Base-by-base conservation (phyloP, 2,113 vertebrate species). In the Erinaceus europaeus region DNA sequence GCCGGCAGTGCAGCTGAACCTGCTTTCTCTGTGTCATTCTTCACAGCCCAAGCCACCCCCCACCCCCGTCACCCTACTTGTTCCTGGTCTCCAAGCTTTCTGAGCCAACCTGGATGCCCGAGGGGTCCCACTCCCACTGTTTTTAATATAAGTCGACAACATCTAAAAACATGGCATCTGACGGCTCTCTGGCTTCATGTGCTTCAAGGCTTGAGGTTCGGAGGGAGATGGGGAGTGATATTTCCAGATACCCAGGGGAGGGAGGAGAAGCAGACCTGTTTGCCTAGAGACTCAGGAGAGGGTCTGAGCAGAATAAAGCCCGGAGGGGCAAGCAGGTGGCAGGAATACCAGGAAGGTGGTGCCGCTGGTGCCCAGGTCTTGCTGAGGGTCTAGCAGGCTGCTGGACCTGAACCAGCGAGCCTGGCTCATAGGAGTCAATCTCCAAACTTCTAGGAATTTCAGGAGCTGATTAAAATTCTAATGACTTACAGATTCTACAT, bases 21-120 rank as follows among this genome's bases (percentile, higher is more conserved):
- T 77, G 68, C 42, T 84, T 88, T 91, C 44, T 93, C 18, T 78
- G 59, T 25, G 9, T 72, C 84, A 71, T 76, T 90, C 3, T 71
- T 69, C 50, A 69, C 59, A n/a, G n/a, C n/a, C n/a, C n/a, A n/a
- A n/a, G n/a, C n/a, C n/a, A n/a, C n/a, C n/a, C n/a, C 71, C 53
- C 46, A 74, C 61, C 21, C 6, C 44, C 27, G n/a, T 71, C 73
- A 59, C 90, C 76, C 32, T 73, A 55, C 61, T 59, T 65, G 1
- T 72, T 82, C 68, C 42, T 27, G 25, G 29, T 64, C 9, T 77
- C n/a, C 5, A 90, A 59, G 34, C 9, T 55, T 90, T 84, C 61
- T 69, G 7, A 68, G 32, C 11, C 18, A 69, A 29, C 4, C 15
- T 91, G 78, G 46, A 14, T 11, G 69, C 6, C 9, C 0, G 55